A percentile compares a stretch with the other conserved stretches of the same genome.
Evolutionary conservation across 2,888 invertebrate genomes (phyloP).

Genomic region (Osmoderma eremita): DNA sequence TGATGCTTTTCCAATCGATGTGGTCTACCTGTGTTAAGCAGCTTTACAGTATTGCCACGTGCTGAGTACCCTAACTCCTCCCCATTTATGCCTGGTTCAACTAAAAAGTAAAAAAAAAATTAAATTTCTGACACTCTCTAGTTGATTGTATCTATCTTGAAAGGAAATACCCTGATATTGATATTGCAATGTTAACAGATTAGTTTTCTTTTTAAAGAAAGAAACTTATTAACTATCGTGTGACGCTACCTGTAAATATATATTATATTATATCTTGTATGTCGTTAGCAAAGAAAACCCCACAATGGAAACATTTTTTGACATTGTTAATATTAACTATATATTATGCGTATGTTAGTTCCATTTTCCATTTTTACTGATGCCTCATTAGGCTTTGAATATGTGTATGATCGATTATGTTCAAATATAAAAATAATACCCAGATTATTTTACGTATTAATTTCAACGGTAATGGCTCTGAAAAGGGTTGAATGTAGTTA

Average conservation of each 20-base stretch:
- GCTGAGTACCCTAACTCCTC: constrained; percentile 43
- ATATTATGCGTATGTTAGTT: constrained; percentile 45
- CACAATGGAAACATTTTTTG: constrained; percentile 46
- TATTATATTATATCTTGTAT: constrained; percentile 47
- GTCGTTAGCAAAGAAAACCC: constrained; percentile 45
- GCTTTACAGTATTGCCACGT: constrained; percentile 45
- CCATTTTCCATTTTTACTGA: constrained; percentile 35
- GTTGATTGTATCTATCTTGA: constrained; percentile 31
- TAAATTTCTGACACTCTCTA: constrained; percentile 26
- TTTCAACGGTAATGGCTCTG: neutral
- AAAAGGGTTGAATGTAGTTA: constrained; percentile 1
- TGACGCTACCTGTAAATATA: constrained; percentile 47
- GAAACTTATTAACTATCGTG: constrained; percentile 39
- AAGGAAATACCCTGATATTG: constrained; percentile 30
- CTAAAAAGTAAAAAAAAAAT: constrained; percentile 10
- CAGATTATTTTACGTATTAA: neutral
- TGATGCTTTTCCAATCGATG: constrained; percentile 46
- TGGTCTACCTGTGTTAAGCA: constrained; percentile 42
- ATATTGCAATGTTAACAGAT: constrained; percentile 34
- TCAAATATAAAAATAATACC: constrained; percentile 15
- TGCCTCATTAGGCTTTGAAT: constrained; percentile 40
- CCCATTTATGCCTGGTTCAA: constrained; percentile 27
- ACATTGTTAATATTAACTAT: constrained; percentile 48
- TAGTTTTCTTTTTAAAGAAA: constrained; percentile 19
- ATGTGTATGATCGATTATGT: constrained; percentile 42